These are phyloP conservation scores for Tipula lateralis DNA, from an alignment of 2,888 invertebrate species.

Conservation along the genomic window DNA sequence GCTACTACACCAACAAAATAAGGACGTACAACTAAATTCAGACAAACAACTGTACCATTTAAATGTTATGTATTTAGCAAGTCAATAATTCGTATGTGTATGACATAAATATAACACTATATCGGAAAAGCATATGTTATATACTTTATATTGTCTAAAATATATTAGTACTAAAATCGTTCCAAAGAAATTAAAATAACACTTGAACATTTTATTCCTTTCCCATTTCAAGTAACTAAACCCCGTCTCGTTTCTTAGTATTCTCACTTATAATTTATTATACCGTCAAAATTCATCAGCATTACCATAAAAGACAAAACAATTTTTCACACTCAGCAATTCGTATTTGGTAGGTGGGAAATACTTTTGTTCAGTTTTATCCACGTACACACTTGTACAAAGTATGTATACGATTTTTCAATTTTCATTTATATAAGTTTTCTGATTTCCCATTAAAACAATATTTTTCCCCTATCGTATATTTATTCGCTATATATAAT, in stretches of 20 bases:
- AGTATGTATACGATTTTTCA: background rate
- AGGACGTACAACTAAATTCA: too few relatives aligned
- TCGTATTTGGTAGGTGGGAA: background rate
- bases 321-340: background rate
- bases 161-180: too few relatives aligned
- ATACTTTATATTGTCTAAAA: too few relatives aligned
- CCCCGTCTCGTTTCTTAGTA: background rate
- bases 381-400: background rate
- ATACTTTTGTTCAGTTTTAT: background rate
- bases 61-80: too few relatives aligned
- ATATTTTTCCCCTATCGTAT: background rate
- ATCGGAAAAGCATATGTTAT: too few relatives aligned
- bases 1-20: too few relatives aligned
- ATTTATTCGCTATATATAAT: background rate
- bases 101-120: too few relatives aligned
- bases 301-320: background rate
- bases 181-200: background rate
- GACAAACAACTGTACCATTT: too few relatives aligned
- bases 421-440: background rate
- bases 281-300: background rate
- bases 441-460: background rate
- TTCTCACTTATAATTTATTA: background rate
- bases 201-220: background rate
- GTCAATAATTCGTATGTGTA: too few relatives aligned
- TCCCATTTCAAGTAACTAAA: background rate